Evolutionary conservation across 2,888 invertebrate genomes (phyloP).

Genomic region (Tachina lurida): DNA sequence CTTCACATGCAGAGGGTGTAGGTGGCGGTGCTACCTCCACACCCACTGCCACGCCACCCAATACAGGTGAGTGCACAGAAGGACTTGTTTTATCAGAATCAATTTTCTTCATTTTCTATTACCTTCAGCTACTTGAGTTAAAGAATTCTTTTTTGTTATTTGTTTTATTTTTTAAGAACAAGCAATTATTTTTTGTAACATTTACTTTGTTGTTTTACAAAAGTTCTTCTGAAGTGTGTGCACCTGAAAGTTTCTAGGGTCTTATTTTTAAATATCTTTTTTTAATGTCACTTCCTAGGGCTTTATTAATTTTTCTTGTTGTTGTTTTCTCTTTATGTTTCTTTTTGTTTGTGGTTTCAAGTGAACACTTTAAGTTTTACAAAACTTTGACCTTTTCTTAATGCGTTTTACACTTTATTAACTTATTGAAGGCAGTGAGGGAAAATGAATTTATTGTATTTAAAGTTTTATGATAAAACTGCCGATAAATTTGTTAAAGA

Average conservation of each 20-base stretch:
- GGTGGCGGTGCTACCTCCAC: conserved; percentile 42
- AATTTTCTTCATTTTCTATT: conserved; percentile 38
- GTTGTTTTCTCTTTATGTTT: neutral
- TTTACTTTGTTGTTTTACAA: conserved; percentile 44
- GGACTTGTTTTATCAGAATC: conserved; percentile 36
- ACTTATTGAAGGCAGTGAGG: neutral
- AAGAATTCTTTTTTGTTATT: conserved; percentile 3
- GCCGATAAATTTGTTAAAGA: too few relatives aligned
- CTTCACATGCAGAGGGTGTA: conserved; percentile 64
- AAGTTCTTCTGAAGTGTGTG: conserved; percentile 48
- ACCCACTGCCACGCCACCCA: conserved; percentile 70
- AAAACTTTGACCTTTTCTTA: conserved; percentile 67
- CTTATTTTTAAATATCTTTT: neutral
- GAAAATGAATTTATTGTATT: conserved; percentile 15
- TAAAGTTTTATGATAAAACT: too few relatives aligned
- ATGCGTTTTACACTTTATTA: conserved; percentile 21
- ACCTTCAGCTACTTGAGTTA: conserved; percentile 10
- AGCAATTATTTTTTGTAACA: conserved; percentile 36
- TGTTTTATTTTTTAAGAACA: neutral
- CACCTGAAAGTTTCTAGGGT: conserved; percentile 37
- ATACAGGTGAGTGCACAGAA: conserved; percentile 75
- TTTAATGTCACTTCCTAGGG: conserved; percentile 46
- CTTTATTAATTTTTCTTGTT: conserved; percentile 29
- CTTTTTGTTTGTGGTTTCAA: conserved; percentile 29
- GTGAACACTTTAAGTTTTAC: conserved; percentile 58